phyloP scores from a whole-genome alignment of 2,888 invertebrate genomes.

The Cistogaster globosa region DNA sequence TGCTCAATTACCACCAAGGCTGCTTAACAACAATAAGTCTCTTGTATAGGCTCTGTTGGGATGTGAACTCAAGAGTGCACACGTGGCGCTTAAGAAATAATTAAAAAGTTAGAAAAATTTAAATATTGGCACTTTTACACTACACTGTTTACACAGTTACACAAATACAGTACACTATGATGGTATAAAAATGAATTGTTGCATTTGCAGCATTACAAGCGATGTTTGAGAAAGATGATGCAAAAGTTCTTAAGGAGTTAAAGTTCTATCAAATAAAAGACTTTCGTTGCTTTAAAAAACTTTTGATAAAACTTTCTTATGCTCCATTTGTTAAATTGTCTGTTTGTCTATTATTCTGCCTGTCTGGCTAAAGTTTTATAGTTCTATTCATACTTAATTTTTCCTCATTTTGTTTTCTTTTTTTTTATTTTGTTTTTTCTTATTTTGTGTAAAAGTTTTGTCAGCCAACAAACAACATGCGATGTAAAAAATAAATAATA shows the following conservation, averaged over 20 bases:
- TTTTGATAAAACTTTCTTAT: conserved; percentile 16
- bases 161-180: too few relatives aligned
- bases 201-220: too few relatives aligned
- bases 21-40: too few relatives aligned
- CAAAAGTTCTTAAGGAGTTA: background rate
- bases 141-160: too few relatives aligned
- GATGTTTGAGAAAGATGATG: background rate
- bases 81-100: too few relatives aligned
- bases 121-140: too few relatives aligned
- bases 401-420: conserved; percentile 11
- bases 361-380: conserved; percentile 33
- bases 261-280: background rate
- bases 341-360: conserved; percentile 1
- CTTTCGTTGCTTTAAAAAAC: background rate
- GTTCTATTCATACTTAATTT: conserved; percentile 17
- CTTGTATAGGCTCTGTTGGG: too few relatives aligned
- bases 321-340: conserved; percentile 43
- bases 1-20: too few relatives aligned
- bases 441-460: conserved; percentile 54
- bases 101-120: too few relatives aligned
- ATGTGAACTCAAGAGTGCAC: too few relatives aligned
- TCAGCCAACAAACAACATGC: conserved; percentile 67
- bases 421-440: conserved; percentile 3
- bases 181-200: too few relatives aligned
- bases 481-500: conserved; percentile 58